These are phyloP conservation scores for Monochamus saltuarius DNA, from an alignment of 1,140 invertebrate species.

Conservation along the genomic window DNA sequence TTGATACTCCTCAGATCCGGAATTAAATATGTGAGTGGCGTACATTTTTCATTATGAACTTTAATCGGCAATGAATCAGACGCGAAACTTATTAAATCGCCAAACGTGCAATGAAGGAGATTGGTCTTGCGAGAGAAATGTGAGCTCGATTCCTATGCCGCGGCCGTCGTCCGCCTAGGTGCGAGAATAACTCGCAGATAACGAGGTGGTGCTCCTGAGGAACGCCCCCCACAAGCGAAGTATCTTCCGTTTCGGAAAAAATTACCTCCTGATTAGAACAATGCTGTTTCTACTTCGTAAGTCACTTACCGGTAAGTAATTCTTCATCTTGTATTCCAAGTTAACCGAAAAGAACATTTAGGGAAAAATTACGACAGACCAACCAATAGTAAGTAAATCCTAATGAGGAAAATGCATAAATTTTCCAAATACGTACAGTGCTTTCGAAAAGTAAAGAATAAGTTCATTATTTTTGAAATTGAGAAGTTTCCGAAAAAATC, in stretches of 20 bases:
- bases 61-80: slow-evolving; percentile 44
- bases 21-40: slow-evolving; percentile 38
- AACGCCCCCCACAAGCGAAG: slow-evolving; percentile 34
- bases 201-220: slow-evolving; percentile 36
- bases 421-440: too few relatives aligned
- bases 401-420: too few relatives aligned
- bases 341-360: too few relatives aligned
- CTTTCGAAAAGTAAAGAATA: too few relatives aligned
- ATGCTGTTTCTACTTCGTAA: too few relatives aligned
- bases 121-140: slow-evolving; percentile 39
- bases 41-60: slow-evolving; percentile 43
- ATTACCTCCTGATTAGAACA: too few relatives aligned
- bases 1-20: slow-evolving; percentile 21
- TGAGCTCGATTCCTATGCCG: slow-evolving; percentile 42
- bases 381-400: too few relatives aligned
- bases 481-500: too few relatives aligned
- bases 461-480: too few relatives aligned
- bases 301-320: too few relatives aligned
- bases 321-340: too few relatives aligned
- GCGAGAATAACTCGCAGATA: slow-evolving; percentile 37
- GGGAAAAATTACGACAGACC: too few relatives aligned
- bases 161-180: slow-evolving; percentile 32
- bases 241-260: slow-evolving; percentile 7
- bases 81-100: slow-evolving; percentile 44
- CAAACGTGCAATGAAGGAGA: slow-evolving; percentile 37